These are phyloP conservation scores for Tragelaphus imberbis DNA, from an alignment of 2,113 vertebrate genomes.

Conservation along the genomic window DNA sequence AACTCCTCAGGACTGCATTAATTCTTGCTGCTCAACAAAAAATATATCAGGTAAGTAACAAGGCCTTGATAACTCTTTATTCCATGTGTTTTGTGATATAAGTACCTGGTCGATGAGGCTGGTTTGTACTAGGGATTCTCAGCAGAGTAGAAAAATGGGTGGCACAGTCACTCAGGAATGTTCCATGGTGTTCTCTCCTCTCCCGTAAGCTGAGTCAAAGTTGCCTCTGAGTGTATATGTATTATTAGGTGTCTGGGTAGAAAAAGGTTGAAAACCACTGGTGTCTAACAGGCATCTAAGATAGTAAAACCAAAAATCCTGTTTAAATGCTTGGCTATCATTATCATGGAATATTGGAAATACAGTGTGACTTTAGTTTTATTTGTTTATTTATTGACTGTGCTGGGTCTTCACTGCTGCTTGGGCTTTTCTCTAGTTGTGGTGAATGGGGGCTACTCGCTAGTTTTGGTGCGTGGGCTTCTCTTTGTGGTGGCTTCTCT, in stretches of 20 bases:
- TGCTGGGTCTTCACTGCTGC: not conserved
- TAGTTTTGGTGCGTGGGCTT: not conserved
- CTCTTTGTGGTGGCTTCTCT: not conserved
- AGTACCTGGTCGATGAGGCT: not conserved
- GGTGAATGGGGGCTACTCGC: not conserved
- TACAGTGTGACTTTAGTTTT: not conserved
- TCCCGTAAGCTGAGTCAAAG: not conserved
- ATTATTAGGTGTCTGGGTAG: not conserved
- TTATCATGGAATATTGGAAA: not conserved
- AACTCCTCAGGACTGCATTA: constrained; percentile 54
- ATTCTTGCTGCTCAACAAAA: constrained; percentile 74
- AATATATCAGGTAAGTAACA: constrained; percentile 71
- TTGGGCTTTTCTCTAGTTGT: not conserved
- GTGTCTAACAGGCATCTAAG: not conserved
- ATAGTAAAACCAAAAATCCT: not conserved
- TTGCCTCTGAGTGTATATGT: not conserved
- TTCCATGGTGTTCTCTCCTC: not conserved
- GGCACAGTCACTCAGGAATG: not conserved
- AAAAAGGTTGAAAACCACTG: not conserved
- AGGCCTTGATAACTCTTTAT: not conserved
- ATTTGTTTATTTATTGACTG: not conserved
- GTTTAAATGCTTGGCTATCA: not conserved
- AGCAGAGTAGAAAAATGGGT: not conserved
- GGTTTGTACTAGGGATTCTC: not conserved
- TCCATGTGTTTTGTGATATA: not conserved